Evolutionary conservation across 2,888 invertebrate genomes (phyloP).

Genomic region (Liopterus haemorrhoidalis): DNA sequence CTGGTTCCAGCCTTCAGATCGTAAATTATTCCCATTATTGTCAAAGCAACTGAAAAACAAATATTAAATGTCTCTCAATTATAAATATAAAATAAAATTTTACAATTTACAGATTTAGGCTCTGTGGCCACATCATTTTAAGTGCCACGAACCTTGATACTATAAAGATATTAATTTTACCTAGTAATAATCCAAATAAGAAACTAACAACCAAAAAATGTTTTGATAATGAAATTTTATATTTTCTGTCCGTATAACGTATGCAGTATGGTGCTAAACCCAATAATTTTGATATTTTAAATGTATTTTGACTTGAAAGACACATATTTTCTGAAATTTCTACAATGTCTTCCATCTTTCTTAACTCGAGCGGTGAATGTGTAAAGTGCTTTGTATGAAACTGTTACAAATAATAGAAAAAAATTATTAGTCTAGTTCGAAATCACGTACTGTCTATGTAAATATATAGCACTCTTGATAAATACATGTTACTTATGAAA

Average conservation of each 20-base stretch:
- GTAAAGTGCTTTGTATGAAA: too few relatives aligned
- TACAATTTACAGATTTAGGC: too few relatives aligned
- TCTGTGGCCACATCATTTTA: too few relatives aligned
- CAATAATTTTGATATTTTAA: constrained; percentile 14
- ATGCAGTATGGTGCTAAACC: constrained; percentile 14
- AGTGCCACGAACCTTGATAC: too few relatives aligned
- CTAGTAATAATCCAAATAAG: constrained; percentile 11
- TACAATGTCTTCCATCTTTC: too few relatives aligned
- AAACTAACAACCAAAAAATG: constrained; percentile 9
- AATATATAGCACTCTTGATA: too few relatives aligned
- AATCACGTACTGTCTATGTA: too few relatives aligned
- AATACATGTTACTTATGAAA: too few relatives aligned
- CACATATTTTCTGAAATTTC: constrained; percentile 14
- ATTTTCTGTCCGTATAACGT: neutral
- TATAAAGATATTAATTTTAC: constrained; percentile 5
- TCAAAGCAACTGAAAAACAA: constrained; percentile 7
- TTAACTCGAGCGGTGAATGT: too few relatives aligned
- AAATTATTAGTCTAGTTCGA: too few relatives aligned
- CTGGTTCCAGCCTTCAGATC: constrained; percentile 10
- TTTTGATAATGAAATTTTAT: constrained; percentile 11
- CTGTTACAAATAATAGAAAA: too few relatives aligned
- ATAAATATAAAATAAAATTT: too few relatives aligned
- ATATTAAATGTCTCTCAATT: neutral
- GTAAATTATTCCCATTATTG: constrained; percentile 11
- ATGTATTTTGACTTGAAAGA: constrained; percentile 9